Base-by-base conservation (phyloP, 2,113 vertebrate species). In the Pseudopipra pipra region DNA sequence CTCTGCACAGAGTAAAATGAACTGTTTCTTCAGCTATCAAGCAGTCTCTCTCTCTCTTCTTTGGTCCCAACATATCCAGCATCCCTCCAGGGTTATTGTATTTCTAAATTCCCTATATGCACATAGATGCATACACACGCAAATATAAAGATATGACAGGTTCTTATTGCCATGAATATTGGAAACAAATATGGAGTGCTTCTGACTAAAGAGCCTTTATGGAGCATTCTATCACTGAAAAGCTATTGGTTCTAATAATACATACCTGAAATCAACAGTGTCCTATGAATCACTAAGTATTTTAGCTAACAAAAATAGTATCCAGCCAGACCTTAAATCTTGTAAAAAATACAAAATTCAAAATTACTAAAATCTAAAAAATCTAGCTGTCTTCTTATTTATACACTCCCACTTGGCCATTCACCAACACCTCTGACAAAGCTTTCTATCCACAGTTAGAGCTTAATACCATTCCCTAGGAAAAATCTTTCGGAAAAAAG, bases 1-100 rank as follows among this genome's bases (percentile, higher is more conserved):
- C 59, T 76, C 82, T 87, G 58, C 59, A 77, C 85, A 77, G 74
- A 83, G 62, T 81, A 83, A 94, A 97, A 93, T 61, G 49, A 87
- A 92, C 65, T 56, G 44, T 63, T 93, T 65, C 86, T 92, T 55
- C 73, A 85, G 79, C 75, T 78, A 92, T 72, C 76, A 70, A 87
- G 58, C 83, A 95, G 70, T 52, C 82, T 65, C 41, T 62, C 85
- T 82, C 22, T 77, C 80, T 87, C 28, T 93, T 56, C 67, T 94
- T 80, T 74, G 77, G 21, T 41, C 52, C 83, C 68, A 95, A 77
- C 70, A 54, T 14, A 47, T 56, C 44, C 83, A 88, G 51, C 63
- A 55, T 62, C 72, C 62, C 90, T 95, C 67, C 76, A 85, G 85
- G 78, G 65, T 63, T 75, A 59, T 2, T 52, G 81, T 25, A 87